These are phyloP conservation scores for Baryphthengus martii DNA, from an alignment of 2,113 vertebrate species.

Conservation along the genomic window DNA sequence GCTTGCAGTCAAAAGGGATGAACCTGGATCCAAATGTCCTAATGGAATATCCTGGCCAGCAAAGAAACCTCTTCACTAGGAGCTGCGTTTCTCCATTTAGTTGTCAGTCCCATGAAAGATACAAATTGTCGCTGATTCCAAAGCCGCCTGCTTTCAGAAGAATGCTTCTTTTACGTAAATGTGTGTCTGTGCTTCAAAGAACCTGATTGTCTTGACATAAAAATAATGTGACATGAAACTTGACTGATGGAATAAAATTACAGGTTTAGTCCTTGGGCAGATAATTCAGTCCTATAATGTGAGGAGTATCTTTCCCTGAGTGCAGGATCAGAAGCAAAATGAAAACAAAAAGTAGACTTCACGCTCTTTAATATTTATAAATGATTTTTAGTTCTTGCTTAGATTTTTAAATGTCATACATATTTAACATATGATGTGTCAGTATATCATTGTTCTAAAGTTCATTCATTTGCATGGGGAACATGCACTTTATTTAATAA, in stretches of 20 bases:
- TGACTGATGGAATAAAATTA: conserved; percentile 54
- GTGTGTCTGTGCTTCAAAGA: conserved; percentile 46
- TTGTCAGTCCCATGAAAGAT: not conserved
- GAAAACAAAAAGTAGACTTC: conserved; percentile 38
- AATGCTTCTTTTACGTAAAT: conserved; percentile 6
- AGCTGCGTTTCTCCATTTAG: not conserved
- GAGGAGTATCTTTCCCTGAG: conserved; percentile 22
- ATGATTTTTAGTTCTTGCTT: not conserved
- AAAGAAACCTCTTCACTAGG: not conserved
- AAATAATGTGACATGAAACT: conserved; percentile 51
- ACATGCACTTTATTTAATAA: not conserved
- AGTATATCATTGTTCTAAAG: not conserved
- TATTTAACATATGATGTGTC: conserved; percentile 16
- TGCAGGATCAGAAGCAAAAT: conserved; percentile 29
- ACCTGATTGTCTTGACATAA: conserved; percentile 41
- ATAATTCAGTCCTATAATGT: conserved; percentile 33
- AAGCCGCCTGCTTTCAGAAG: conserved; percentile 15
- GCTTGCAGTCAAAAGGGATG: not conserved
- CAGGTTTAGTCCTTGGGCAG: conserved; percentile 43
- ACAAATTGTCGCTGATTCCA: not conserved
- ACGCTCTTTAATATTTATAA: conserved; percentile 40
- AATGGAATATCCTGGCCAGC: not conserved
- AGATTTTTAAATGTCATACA: conserved; percentile 3
- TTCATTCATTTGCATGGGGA: not conserved
- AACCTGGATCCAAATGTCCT: not conserved